Evolutionary conservation across 2,797 vertebrate genomes (phyloP), one percentile per base, ranked within the genome.

Genomic region (Sandelia bainsii): DNA sequence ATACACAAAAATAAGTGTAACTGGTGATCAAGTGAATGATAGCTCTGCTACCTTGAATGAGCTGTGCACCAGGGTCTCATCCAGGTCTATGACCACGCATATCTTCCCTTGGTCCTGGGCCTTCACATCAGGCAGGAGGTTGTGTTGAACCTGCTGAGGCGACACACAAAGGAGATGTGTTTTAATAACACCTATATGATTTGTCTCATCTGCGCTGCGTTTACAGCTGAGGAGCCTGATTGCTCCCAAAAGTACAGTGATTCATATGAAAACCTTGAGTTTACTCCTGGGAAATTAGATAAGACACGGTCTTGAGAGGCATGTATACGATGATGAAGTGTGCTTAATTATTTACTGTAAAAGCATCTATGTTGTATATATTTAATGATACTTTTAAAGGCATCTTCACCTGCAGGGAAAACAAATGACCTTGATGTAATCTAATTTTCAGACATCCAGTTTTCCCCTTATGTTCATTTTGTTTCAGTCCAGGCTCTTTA

Each of bases 61-160:
- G 81, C 95, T 96, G 88, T 97, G 95, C 71, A 96, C 95, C 72
- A 96, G 92, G 1, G 96, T 96, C 88, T 97, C 96, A 59, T 98
- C 96, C 91, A 97, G 90, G 90, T 97, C 96, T 77, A 96, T 96
- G 82, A 97, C 96, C 88, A 96, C 94, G 6, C 96, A 96, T 49
- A 97, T 94, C 89, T 96, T 96, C 51, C 95, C 95, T 50, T 95
- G 93, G 85, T 97, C 96, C 84, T 94, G 86, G 65, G 89, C 91
- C 8, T 86, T 91, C 90, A 96, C 86, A 94, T 96, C 95, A 40
- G 96, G 96, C 73, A 97, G 94, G 54, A 97, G 93, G 83, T 92
- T 92, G 54, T 92, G 87, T 57, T 95, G 95, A 25, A 90, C 89
- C 51, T 93, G 93, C 95, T 96, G 81, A 75, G 85, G 84, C 69